Evolutionary conservation across 2,888 invertebrate genomes (phyloP), one percentile per base, ranked within the genome.

Genomic region (Baccha elongata): DNA sequence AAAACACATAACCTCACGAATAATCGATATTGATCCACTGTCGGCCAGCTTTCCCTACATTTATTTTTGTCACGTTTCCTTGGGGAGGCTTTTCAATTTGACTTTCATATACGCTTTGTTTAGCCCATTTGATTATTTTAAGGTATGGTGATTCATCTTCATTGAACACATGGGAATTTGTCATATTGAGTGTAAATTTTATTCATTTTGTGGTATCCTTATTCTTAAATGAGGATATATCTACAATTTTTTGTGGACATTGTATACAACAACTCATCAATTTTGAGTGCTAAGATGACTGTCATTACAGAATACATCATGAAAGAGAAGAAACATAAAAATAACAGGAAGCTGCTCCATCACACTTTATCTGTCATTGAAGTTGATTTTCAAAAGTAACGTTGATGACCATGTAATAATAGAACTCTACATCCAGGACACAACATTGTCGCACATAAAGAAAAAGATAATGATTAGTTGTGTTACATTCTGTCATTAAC

Each of bases 91-190:
- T 72, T 67, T 42, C 40, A 64, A 55, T 73, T 58, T 67, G 55
- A 42, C 73, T 65, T 74, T 58, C 40, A 46, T 55, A 46, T 55
- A 35, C 37, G 73, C 53, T 55, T 73, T 50, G 21, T 64, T 72
- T 46, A 29, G n/a, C 53, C 2, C 46, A 19, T n/a, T 26, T 37
- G 55, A 69, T 13, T 21, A 32, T 58, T 32, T 32, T 32, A 6
- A 64, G 32, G 23, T 58, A 65, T 58, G 44, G 32, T 65, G 58
- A 72, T 72, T 60, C 29, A n/a, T 37, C 21, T 37, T 7, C 35
- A 46, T 13, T 26, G 19, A 11, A 19, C 32, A 37, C 29, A 42
- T 37, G 67, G 29, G n/a, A 46, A 48, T 64, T 21, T 29, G 26
- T 2, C 52, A 32, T 35, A 53, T 17, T 17, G 37, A 32, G 32